Conservation (phyloP, 2,797 vertebrate species). For the Parauchenoglanis punctatus region DNA sequence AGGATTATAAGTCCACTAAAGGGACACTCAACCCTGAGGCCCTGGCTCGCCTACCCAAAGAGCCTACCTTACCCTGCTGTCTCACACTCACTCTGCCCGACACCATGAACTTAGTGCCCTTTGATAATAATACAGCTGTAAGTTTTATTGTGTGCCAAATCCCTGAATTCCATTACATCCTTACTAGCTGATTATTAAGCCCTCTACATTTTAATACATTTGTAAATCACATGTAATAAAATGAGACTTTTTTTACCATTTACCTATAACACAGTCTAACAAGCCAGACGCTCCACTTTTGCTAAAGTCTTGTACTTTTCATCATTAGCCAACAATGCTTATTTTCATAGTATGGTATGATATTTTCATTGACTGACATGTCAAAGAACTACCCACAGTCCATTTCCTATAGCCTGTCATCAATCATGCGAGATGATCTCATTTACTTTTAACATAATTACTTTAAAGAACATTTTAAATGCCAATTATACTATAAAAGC, state of each 20-base stretch:
- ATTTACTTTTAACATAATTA: background rate
- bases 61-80: background rate
- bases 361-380: background rate
- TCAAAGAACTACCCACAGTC: background rate
- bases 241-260: background rate
- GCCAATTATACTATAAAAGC: background rate
- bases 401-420: background rate
- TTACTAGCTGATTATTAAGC: background rate
- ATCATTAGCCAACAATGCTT: background rate
- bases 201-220: background rate
- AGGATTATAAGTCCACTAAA: slow-evolving; percentile 34
- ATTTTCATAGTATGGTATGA: background rate
- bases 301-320: background rate
- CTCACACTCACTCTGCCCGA: slow-evolving; percentile 7
- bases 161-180: background rate
- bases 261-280: background rate
- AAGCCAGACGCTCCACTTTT: background rate
- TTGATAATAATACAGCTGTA: slow-evolving; percentile 7
- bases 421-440: background rate
- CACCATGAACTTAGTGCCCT: slow-evolving; percentile 27
- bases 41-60: background rate
- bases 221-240: background rate
- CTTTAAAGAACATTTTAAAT: background rate
- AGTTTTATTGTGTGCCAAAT: background rate
- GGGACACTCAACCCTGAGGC: slow-evolving; percentile 28